These are phyloP conservation scores for Plagiodera versicolora DNA, from an alignment of 2,888 invertebrate genomes.

Conservation along the genomic window DNA sequence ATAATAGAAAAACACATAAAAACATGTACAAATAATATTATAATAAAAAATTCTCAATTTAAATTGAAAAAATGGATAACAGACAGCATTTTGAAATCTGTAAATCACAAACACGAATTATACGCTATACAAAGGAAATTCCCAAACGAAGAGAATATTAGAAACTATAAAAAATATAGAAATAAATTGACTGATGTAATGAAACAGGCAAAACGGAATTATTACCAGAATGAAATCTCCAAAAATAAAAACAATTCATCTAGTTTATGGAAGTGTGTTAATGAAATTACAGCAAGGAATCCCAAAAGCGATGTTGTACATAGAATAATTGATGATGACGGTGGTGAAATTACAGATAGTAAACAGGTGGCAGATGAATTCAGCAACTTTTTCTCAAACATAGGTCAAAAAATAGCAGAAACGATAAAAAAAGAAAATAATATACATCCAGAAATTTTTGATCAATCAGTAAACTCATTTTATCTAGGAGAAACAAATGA, in stretches of 20 bases:
- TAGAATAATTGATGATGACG: neutral
- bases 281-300: neutral
- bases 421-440: neutral
- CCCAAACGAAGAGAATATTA: conserved; percentile 4
- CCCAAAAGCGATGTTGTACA: neutral
- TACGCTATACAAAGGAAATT: conserved; percentile 5
- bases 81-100: conserved; percentile 3
- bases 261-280: neutral
- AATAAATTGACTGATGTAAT: conserved; percentile 7
- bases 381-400: conserved; percentile 1
- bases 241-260: conserved; percentile 2
- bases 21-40: neutral
- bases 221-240: conserved; percentile 7
- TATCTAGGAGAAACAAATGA: neutral
- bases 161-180: conserved; percentile 9
- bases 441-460: neutral
- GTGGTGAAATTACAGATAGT: neutral
- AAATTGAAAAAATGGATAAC: conserved; percentile 9
- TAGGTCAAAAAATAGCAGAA: neutral
- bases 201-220: conserved; percentile 1
- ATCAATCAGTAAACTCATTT: neutral
- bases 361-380: conserved; percentile 3
- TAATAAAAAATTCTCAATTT: conserved; percentile 8
- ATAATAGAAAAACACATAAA: conserved; percentile 8
- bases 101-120: conserved; percentile 6